Base-by-base conservation (phyloP, 2,888 invertebrate genomes). In the Drosophila macrothrix region DNA sequence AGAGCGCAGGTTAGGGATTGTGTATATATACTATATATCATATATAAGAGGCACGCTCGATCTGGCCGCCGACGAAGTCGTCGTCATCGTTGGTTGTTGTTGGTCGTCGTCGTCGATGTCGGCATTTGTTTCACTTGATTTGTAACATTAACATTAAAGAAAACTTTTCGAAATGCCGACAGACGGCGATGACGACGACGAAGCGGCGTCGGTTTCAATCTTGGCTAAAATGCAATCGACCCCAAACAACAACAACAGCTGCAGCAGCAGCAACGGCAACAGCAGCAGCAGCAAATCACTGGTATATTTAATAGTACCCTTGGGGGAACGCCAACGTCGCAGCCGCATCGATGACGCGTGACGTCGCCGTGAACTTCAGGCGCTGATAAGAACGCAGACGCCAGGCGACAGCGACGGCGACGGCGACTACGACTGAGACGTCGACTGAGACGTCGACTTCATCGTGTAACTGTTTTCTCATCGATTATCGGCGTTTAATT, bases 51-150 rank as follows among this genome's bases (percentile, higher is more conserved):
- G 76, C 88, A 88, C 88, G 84, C 82, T 86, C 84, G 78, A 88
- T 88, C 86, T 86, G 79, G 56, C 52, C 60, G 67, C 53, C 63
- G 58, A 53, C 69, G 41, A 67, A 41, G 58, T 29, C 71, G 54
- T 50, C 64, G 71, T 35, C 49, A 46, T 22, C 33, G 46, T 37
- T 16, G 67, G 7, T 46, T 46, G 16, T 46, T 46, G 46, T 46
- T 59, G 68, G 55, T 49, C 65, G 70, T 33, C 22, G 61, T 37
- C 31, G 76, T 60, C 65, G 78, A 59, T 76, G 87, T 81, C 83
- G 87, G 79, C 85, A 72, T 85, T 86, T 83, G 84, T 82, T 83
- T 82, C 86, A 84, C 86, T 88, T 86, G 83, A 87, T 87, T 87
- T 86, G 88, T 84, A 84, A 82, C 79, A 79, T 75, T 73, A 78